Evolutionary conservation across 1,140 invertebrate species (phyloP).

Genomic region (Oscheius sp.): DNA sequence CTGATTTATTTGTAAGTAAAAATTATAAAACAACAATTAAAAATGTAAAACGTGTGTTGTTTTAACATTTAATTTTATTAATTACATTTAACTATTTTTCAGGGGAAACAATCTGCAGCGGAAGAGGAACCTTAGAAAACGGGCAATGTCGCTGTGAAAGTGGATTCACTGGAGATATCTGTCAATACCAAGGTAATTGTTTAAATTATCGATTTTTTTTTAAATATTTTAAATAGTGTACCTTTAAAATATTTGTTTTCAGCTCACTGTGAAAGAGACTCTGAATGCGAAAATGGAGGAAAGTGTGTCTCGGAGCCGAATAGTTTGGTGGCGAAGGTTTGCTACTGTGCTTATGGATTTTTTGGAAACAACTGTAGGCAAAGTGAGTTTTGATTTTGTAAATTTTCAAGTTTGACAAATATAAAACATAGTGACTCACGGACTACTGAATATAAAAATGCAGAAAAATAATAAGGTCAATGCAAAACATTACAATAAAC

Average conservation of each 20-base stretch:
- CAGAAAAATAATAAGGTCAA: too few relatives aligned
- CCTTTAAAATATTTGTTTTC: too few relatives aligned
- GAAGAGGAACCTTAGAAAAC: slow-evolving; percentile 38
- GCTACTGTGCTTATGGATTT: slow-evolving; percentile 40
- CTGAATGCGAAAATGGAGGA: slow-evolving; percentile 64
- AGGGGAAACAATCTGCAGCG: slow-evolving; percentile 28
- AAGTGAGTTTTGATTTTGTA: too few relatives aligned
- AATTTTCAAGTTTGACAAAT: too few relatives aligned
- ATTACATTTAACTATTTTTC: not conserved
- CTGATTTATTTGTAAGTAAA: too few relatives aligned
- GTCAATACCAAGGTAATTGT: slow-evolving; percentile 50
- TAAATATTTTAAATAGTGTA: too few relatives aligned
- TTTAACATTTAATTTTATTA: too few relatives aligned
- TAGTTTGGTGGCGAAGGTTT: slow-evolving; percentile 65
- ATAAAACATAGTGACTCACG: too few relatives aligned
- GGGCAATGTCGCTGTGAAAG: slow-evolving; percentile 45
- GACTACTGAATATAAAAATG: too few relatives aligned
- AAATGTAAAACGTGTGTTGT: too few relatives aligned
- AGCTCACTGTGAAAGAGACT: slow-evolving; percentile 35
- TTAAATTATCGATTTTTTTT: not conserved
- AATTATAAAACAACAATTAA: too few relatives aligned
- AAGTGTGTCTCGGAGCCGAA: slow-evolving; percentile 36
- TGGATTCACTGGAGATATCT: slow-evolving; percentile 46
- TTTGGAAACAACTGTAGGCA: slow-evolving; percentile 60
- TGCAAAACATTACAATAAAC: too few relatives aligned